phyloP scores from a whole-genome alignment of 2,113 vertebrate species.

The Trachemys scripta region DNA sequence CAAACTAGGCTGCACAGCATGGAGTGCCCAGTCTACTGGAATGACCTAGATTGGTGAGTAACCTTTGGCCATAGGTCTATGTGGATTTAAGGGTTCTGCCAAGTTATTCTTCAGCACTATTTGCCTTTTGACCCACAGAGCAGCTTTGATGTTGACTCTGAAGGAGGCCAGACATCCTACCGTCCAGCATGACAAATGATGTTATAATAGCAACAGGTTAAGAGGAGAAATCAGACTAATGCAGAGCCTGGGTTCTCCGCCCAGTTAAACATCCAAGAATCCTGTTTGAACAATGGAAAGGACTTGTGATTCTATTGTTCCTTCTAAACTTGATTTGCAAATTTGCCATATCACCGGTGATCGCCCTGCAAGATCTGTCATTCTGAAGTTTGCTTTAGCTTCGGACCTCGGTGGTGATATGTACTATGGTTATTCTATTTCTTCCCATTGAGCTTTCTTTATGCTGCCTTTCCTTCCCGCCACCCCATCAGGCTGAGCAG shows the following conservation, averaged over 20 bases:
- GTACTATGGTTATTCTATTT: neutral
- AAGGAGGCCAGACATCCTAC: neutral
- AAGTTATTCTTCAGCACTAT: neutral
- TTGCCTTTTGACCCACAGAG: slow-evolving; percentile 2
- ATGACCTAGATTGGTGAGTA: neutral
- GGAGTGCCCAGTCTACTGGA: neutral
- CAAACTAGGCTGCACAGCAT: neutral
- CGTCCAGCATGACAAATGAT: neutral
- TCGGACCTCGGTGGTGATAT: neutral
- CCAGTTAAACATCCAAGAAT: neutral
- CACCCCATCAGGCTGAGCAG: rapidly evolving
- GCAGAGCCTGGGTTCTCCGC: neutral
- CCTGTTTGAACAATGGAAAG: neutral
- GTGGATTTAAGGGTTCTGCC: neutral
- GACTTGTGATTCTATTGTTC: neutral
- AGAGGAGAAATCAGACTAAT: neutral
- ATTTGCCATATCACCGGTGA: neutral
- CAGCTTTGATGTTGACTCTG: slow-evolving; percentile 40
- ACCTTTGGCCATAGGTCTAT: neutral
- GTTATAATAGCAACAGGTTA: neutral
- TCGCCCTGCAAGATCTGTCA: neutral
- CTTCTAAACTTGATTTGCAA: neutral
- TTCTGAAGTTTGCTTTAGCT: neutral
- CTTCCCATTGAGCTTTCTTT: neutral
- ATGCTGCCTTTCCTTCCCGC: neutral